phyloP scores from a whole-genome alignment of 1,140 invertebrate genomes.

The Sarcophaga peregrina region DNA sequence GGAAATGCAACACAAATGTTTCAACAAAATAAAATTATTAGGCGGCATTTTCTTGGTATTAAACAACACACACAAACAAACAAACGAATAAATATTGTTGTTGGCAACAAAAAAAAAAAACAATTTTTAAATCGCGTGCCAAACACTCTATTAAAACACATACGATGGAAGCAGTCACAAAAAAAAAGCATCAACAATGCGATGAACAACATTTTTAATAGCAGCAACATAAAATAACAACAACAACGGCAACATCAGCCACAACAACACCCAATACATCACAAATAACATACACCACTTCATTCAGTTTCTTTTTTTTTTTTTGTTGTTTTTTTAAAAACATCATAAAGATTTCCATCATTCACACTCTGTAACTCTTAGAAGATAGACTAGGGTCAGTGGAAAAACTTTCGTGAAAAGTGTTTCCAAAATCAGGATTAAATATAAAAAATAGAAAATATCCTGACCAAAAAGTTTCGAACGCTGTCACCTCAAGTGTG shows the following conservation, averaged over 20 bases:
- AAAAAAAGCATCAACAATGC: no score
- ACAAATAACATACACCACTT: not conserved
- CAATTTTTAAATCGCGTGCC: slow-evolving; percentile 3
- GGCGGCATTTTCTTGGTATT: not conserved
- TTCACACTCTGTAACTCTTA: not conserved
- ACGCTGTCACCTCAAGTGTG: no score
- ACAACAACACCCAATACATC: slow-evolving; percentile 3
- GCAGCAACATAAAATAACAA: not conserved
- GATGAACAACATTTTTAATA: no score
- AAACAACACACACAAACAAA: not conserved
- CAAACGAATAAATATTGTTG: not conserved
- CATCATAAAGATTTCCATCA: slow-evolving; percentile 12
- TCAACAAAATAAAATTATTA: slow-evolving; percentile 20
- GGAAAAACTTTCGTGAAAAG: not conserved
- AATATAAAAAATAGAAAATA: no score
- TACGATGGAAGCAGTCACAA: not conserved
- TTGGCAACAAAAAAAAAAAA: not conserved
- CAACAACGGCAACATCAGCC: not conserved
- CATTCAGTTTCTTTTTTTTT: no score
- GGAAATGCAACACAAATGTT: not conserved
- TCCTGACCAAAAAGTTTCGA: no score
- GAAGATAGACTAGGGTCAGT: not conserved
- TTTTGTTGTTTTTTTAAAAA: not conserved
- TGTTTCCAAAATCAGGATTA: no score
- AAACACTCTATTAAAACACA: slow-evolving; percentile 24